Percentiles rank a stretch among this genome's conserved stretches.
phyloP scores from a whole-genome alignment of 2,797 vertebrate species.

The Anguilla marmorata region DNA sequence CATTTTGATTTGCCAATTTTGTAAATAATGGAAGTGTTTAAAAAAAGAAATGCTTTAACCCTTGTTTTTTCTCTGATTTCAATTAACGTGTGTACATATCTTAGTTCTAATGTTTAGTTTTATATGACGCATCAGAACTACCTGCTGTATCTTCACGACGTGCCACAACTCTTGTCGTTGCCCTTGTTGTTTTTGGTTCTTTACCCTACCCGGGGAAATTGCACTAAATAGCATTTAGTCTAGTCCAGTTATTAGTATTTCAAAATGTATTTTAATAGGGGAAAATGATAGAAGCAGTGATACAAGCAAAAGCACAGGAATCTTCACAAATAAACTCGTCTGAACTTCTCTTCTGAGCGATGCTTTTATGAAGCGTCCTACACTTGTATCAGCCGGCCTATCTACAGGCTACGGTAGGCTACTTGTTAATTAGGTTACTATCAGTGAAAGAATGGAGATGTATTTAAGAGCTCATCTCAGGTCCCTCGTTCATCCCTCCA shows the following conservation, averaged over 20 bases:
- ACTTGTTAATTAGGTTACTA: neutral
- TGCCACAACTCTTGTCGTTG: neutral
- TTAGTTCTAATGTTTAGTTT: neutral
- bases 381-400: neutral
- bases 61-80: neutral
- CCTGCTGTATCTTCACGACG: neutral
- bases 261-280: neutral
- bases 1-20: slow-evolving; percentile 26
- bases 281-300: neutral
- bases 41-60: neutral
- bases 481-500: slow-evolving; percentile 56
- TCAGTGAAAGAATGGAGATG: slow-evolving; percentile 26
- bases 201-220: neutral
- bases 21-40: slow-evolving; percentile 47
- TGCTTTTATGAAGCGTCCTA: neutral
- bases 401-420: neutral
- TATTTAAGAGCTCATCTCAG: slow-evolving; percentile 63
- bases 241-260: neutral
- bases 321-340: neutral
- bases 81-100: neutral
- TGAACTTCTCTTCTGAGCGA: neutral
- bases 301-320: neutral
- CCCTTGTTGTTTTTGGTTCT: neutral
- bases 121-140: neutral
- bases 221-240: neutral